Conservation (phyloP, 2,888 invertebrate species). For the Acutogordius australiensis region DNA sequence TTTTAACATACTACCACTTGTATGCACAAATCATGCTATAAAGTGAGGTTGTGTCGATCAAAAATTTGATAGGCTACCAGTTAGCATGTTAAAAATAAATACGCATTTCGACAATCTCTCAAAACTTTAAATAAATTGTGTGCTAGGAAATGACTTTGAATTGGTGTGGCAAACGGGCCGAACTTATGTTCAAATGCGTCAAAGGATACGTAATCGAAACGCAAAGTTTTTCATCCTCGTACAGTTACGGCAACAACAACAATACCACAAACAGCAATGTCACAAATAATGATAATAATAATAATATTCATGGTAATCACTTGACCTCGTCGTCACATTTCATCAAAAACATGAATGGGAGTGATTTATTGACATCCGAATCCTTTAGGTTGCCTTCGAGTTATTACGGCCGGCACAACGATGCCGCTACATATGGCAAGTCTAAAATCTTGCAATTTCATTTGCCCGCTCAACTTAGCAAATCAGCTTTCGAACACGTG, state of each 20-base stretch:
- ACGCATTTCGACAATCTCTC: too few relatives aligned
- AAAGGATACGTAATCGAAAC: conserved; percentile 99
- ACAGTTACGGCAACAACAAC: background rate
- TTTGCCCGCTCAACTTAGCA: conserved; percentile 51
- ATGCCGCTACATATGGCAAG: conserved; percentile 30
- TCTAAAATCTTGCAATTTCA: conserved; percentile 50
- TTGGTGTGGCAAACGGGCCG: conserved; percentile 82
- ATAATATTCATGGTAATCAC: too few relatives aligned
- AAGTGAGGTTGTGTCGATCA: too few relatives aligned
- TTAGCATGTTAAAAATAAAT: too few relatives aligned
- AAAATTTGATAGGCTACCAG: too few relatives aligned
- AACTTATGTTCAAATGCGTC: conserved; percentile 85
- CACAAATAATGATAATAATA: too few relatives aligned
- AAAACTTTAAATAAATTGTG: background rate
- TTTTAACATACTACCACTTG: too few relatives aligned
- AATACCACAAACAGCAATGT: too few relatives aligned
- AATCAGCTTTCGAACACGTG: conserved; percentile 46
- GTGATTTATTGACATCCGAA: too few relatives aligned
- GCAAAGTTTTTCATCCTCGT: background rate
- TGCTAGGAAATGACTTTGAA: conserved; percentile 44
- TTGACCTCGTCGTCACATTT: background rate
- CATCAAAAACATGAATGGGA: too few relatives aligned
- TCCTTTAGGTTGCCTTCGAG: conserved; percentile 58
- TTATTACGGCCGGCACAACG: conserved; percentile 29
- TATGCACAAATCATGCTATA: too few relatives aligned